Percentiles rank a stretch among this genome's conserved stretches.
phyloP scores from a whole-genome alignment of 2,797 vertebrate genomes.

The Erethizon dorsatum region DNA sequence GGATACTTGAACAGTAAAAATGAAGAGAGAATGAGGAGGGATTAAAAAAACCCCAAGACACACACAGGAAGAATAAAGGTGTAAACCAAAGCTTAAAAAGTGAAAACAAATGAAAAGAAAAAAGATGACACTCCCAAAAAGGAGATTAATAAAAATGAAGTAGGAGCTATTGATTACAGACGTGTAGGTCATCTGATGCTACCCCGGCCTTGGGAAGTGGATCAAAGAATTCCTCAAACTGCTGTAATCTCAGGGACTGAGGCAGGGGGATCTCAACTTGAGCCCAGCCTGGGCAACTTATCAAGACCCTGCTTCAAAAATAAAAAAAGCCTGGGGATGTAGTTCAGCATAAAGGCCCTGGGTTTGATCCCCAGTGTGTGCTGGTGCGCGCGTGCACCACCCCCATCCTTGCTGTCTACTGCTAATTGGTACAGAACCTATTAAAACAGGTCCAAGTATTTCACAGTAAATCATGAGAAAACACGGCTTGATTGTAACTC shows the following conservation, averaged over 20 bases:
- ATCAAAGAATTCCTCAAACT: not conserved
- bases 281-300: not conserved
- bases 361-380: not conserved
- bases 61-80: not conserved
- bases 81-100: not conserved
- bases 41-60: not conserved
- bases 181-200: not conserved
- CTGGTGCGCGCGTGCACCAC: too few relatives aligned
- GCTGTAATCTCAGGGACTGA: not conserved
- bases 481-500: conserved; percentile 9
- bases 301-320: not conserved
- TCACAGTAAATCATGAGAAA: conserved; percentile 48
- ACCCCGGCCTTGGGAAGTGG: not conserved
- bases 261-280: not conserved
- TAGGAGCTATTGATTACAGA: not conserved
- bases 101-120: not conserved
- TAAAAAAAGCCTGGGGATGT: not conserved
- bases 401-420: not conserved
- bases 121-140: not conserved
- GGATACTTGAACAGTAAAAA: not conserved
- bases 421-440: not conserved
- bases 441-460: conserved; percentile 50
- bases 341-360: not conserved
- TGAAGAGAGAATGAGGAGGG: not conserved
- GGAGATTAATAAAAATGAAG: not conserved